Evolutionary conservation across 2,113 vertebrate species (phyloP), one percentile per base, ranked within the genome.

Genomic region (Chaetodon auriga): DNA sequence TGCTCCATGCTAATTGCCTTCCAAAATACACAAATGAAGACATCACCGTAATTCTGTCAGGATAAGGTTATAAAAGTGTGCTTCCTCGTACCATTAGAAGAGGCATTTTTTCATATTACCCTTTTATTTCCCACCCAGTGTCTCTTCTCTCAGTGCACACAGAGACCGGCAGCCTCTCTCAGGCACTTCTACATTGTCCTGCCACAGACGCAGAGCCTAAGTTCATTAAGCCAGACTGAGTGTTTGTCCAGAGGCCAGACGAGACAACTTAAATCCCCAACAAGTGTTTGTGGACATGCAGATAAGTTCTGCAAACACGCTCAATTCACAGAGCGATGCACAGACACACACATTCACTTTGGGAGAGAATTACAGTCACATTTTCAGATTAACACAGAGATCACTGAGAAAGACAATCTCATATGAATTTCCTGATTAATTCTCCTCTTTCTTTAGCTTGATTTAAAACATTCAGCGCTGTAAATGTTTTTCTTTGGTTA

Each of bases 1-100:
- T 84, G 84, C 77, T 87, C 85, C 60, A 66, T 70, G 73, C 92
- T 94, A 94, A 94, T 94, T 94, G 81, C 82, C 51, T 75, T 43
- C 45, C 62, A 68, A 77, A 78, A 81, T 76, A 46, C 75, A 58
- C 75, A 81, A 81, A 86, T 87, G n/a, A 86, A 82, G 41, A 65
- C 68, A 2, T 41, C 12, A 16, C n/a, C 15, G 65, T 63, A 14
- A 30, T 30, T 60, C 49, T 73, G 60, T 3, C 25, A 18, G 41
- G 55, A 70, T 18, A 53, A 38, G 7, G 8, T 10, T 46, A 30
- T 30, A 30, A 30, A 30, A 30, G 30, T 30, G 3, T 30, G 30
- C 30, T 30, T 30, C 30, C 30, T 30, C 30, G 30, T 30, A 30
- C 30, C 30, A 30, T 30, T 30, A 30, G 30, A 30, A 3, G 30